phyloP scores from a whole-genome alignment of 2,797 vertebrate genomes.

The Acipenser ruthenus region DNA sequence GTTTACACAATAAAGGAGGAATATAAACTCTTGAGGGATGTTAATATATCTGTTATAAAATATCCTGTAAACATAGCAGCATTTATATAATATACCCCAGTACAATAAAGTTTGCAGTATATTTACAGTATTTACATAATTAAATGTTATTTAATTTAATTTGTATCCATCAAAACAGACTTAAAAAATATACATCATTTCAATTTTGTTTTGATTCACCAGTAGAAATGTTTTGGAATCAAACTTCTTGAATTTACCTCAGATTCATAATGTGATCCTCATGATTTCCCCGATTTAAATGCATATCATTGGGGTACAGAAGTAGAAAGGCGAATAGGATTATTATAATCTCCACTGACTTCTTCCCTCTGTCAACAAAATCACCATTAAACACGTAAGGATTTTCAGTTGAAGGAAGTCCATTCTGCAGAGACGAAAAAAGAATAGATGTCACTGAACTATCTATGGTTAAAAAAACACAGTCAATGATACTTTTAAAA shows the following conservation, averaged over 20 bases:
- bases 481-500: not conserved
- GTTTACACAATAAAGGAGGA: too few species aligned
- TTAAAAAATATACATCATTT: too few species aligned
- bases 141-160: too few species aligned
- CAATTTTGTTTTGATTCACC: too few species aligned
- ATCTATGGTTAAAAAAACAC: not conserved
- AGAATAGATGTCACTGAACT: not conserved
- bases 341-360: slow-evolving; percentile 83
- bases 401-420: slow-evolving; percentile 81
- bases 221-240: too few species aligned
- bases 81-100: too few species aligned
- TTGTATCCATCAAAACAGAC: too few species aligned
- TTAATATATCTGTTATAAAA: too few species aligned
- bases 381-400: slow-evolving; percentile 91
- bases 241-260: slow-evolving; percentile 50
- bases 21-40: too few species aligned
- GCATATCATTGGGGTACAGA: slow-evolving; percentile 82
- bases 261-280: slow-evolving; percentile 95
- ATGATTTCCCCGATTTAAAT: slow-evolving; percentile 93
- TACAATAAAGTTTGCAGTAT: too few species aligned
- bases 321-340: slow-evolving; percentile 83
- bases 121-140: too few species aligned
- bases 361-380: slow-evolving; percentile 90
- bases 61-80: too few species aligned
- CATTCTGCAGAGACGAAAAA: slow-evolving; percentile 65